Base-by-base conservation (phyloP, 2,113 vertebrate genomes). In the Bufo gargarizans region DNA sequence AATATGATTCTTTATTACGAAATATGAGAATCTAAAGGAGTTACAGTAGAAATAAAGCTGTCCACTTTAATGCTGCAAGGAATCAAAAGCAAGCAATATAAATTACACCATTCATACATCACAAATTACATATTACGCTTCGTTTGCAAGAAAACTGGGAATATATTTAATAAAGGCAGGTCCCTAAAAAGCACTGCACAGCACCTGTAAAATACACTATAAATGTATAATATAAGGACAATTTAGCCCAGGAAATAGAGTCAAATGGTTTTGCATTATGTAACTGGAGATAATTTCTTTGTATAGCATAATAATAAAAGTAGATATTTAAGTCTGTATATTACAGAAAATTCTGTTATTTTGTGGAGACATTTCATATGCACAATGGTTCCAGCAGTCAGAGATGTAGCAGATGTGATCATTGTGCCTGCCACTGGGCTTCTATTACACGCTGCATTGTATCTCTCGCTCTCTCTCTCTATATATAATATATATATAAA, bases 161-260 rank as follows among this genome's bases (percentile, higher is more conserved):
- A 84, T 84, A 58, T 58, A 74, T 84, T 84, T 84, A 84, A 84
- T 84, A 84, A 72, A 84, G 67, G 65, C n/a, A 56, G 74, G 65
- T 56, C 82, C 53, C 71, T 84, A 33, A 71, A 83, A 74, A 72
- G 69, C 82, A 74, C 20, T 56, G 67, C 82, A n/a, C n/a, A 45
- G 82, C 82, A 84, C 69, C 53, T 84, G 67, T 84, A 84, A 84
- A 84, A 55, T 20, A 12, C 14, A n/a, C 88, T 56, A 84, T 76
- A 14, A 74, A 82, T n/a, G 56, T 88, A 14, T 49, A 83, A 53
- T 22, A 53, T 53, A 83, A 50, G 61, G 43, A 67, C 56, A 86
- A 63, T 19, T 86, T 76, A 86, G 14, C 49, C 78, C n/a, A n/a
- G 77, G 72, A n/a, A 69, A 93, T 67, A 94, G 50, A 22, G 45